Evolutionary conservation across 2,797 vertebrate species (phyloP).

Genomic region (Mormyrus proboscirostris): DNA sequence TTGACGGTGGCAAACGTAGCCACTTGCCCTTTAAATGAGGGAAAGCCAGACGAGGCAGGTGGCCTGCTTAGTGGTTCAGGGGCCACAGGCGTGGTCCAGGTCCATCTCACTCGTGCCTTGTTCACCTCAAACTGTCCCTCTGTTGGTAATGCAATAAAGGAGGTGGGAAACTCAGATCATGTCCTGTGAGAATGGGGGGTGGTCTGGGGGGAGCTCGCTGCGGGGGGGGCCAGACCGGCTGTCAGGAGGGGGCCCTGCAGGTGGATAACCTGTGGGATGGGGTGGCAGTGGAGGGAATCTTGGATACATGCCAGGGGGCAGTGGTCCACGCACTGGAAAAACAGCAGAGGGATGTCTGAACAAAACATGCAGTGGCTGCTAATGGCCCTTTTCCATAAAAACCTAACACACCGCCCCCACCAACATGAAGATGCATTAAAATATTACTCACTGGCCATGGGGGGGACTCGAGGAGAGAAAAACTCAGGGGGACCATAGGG

Average conservation of each 20-base stretch:
- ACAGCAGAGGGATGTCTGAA: neutral
- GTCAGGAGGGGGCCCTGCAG: neutral
- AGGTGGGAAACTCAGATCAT: conserved; percentile 39
- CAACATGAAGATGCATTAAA: neutral
- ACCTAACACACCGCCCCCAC: neutral
- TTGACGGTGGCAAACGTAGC: neutral
- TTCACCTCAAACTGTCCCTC: neutral
- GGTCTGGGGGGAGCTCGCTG: conserved; percentile 38
- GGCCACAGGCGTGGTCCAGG: neutral
- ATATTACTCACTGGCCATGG: conserved; percentile 36
- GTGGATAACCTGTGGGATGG: conserved; percentile 17
- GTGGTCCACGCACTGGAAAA: conserved; percentile 40
- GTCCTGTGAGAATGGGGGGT: conserved; percentile 33
- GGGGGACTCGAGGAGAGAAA: conserved; percentile 34
- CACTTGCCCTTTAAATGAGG: neutral
- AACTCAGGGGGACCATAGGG: conserved; percentile 40
- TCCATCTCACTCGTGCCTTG: neutral
- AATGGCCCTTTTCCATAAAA: neutral
- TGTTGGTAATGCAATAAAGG: conserved; percentile 20
- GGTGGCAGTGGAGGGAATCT: conserved; percentile 35
- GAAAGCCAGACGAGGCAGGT: neutral
- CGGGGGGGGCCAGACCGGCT: conserved; percentile 34
- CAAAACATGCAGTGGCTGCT: neutral
- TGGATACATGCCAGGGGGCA: conserved; percentile 41
- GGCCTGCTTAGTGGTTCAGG: neutral